Conservation (phyloP, 2,888 invertebrate genomes). For the Linnaemya tessellans region DNA sequence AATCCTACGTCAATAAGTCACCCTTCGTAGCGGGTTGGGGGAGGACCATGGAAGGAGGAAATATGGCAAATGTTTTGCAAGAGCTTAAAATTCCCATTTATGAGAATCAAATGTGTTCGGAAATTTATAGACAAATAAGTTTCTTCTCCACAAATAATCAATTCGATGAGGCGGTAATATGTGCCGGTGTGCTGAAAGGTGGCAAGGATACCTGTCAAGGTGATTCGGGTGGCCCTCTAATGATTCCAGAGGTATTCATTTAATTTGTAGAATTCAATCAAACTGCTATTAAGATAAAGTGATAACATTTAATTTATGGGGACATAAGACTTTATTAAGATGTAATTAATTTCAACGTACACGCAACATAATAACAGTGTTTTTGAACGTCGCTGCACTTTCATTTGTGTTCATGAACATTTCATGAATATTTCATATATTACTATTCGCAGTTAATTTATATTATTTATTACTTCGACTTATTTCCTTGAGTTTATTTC, state of each 20-base stretch:
- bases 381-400: too few species aligned
- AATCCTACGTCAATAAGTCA: slow-evolving; percentile 85
- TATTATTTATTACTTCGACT: too few species aligned
- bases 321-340: too few species aligned
- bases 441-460: too few species aligned
- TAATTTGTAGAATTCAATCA: too few species aligned
- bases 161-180: slow-evolving; percentile 80
- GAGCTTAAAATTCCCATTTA: slow-evolving; percentile 89
- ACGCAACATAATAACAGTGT: too few species aligned
- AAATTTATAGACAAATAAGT: slow-evolving; percentile 77
- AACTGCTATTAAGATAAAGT: too few species aligned
- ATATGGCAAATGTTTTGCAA: slow-evolving; percentile 86
- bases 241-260: slow-evolving; percentile 78
- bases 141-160: slow-evolving; percentile 78
- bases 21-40: slow-evolving; percentile 90
- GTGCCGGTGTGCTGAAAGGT: slow-evolving; percentile 81
- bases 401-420: too few species aligned
- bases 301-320: too few species aligned
- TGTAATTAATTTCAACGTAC: too few species aligned
- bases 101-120: slow-evolving; percentile 85
- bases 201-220: slow-evolving; percentile 83
- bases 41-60: slow-evolving; percentile 84
- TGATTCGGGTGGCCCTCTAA: slow-evolving; percentile 83
- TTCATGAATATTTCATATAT: too few species aligned
- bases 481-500: too few species aligned